Conservation (phyloP, 2,797 vertebrate genomes). For the Okamejei kenojei region DNA sequence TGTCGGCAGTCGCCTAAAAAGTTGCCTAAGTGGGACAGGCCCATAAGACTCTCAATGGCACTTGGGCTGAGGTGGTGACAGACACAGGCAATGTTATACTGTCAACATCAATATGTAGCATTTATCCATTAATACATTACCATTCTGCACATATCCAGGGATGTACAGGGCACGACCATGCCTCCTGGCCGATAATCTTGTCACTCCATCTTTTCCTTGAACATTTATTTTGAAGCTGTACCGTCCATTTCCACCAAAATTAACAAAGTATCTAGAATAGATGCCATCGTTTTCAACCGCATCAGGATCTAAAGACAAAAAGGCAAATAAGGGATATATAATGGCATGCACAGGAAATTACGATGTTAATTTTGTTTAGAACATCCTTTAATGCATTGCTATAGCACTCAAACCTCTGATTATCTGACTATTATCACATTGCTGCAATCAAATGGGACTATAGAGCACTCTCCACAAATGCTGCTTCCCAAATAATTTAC, state of each 20-base stretch:
- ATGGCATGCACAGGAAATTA: not conserved
- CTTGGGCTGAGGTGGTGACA: not conserved
- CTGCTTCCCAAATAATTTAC: too few species aligned
- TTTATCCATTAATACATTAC: constrained; percentile 43
- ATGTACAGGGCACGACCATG: constrained; percentile 50
- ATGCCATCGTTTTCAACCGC: constrained; percentile 53
- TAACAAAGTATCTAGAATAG: constrained; percentile 58
- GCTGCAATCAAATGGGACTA: too few species aligned
- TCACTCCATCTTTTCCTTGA: constrained; percentile 41
- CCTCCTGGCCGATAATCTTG: not conserved
- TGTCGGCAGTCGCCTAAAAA: too few species aligned
- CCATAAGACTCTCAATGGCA: not conserved
- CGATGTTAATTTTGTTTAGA: not conserved
- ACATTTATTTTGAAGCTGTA: constrained; percentile 53
- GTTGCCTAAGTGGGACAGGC: too few species aligned
- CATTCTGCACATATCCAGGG: constrained; percentile 54
- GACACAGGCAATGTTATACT: not conserved
- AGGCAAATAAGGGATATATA: not conserved
- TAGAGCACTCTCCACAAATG: too few species aligned
- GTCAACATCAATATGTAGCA: too few species aligned
- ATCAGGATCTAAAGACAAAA: constrained; percentile 52
- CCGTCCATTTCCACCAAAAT: constrained; percentile 49
- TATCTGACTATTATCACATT: too few species aligned
- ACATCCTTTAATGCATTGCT: not conserved
- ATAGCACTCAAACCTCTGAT: too few species aligned